A percentile compares a stretch with the other conserved stretches of the same genome.
phyloP scores from a whole-genome alignment of 2,888 invertebrate genomes.

The Eupithecia centaureata region DNA sequence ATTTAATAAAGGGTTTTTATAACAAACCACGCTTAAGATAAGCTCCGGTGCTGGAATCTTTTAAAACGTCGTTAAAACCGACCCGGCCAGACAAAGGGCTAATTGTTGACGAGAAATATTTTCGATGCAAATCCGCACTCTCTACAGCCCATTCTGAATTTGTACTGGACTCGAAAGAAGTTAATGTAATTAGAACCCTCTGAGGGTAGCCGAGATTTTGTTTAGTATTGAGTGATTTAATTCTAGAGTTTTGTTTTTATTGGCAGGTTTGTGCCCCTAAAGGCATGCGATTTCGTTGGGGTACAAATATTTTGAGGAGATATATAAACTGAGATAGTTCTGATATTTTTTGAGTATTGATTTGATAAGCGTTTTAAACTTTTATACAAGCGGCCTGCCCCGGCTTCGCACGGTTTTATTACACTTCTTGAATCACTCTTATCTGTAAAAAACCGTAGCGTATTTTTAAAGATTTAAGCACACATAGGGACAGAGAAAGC shows the following conservation, averaged over 20 bases:
- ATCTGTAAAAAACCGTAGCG: too few relatives aligned
- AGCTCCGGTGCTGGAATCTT: constrained; percentile 78
- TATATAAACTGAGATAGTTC: too few relatives aligned
- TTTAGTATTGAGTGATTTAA: constrained; percentile 42
- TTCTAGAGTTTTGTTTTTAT: constrained; percentile 35
- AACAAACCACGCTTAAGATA: constrained; percentile 78
- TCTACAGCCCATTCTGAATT: constrained; percentile 81
- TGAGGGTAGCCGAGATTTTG: constrained; percentile 60
- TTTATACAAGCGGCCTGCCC: too few relatives aligned
- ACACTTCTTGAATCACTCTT: too few relatives aligned
- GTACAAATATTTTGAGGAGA: not conserved
- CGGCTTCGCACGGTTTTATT: too few relatives aligned
- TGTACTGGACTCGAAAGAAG: constrained; percentile 76
- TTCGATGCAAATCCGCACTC: constrained; percentile 81
- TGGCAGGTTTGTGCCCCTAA: constrained; percentile 10
- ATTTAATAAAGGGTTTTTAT: constrained; percentile 82
- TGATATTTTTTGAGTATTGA: too few relatives aligned
- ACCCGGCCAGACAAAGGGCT: constrained; percentile 80
- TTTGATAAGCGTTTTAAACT: too few relatives aligned
- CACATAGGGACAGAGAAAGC: too few relatives aligned
- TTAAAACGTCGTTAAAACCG: constrained; percentile 83
- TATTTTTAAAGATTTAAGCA: too few relatives aligned
- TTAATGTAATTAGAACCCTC: constrained; percentile 74
- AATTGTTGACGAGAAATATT: constrained; percentile 83
- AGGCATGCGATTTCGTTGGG: not conserved